Conservation (phyloP, 2,113 vertebrate species). For the Periophthalmodon schlosseri region DNA sequence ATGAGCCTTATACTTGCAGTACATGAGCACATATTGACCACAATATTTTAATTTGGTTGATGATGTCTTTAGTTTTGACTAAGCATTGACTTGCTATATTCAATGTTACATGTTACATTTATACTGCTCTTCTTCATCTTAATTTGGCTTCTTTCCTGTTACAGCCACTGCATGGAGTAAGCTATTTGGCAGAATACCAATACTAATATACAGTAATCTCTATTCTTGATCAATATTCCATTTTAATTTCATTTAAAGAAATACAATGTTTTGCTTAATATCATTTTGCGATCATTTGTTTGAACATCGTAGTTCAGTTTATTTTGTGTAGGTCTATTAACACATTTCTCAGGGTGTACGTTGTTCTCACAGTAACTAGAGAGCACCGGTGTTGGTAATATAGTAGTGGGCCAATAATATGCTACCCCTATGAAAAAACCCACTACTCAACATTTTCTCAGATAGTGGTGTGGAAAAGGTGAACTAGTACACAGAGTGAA, state of each 20-base stretch:
- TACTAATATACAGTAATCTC: too few species aligned
- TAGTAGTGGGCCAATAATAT: not conserved
- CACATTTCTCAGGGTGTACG: not conserved
- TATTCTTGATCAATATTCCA: too few species aligned
- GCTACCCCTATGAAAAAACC: not conserved
- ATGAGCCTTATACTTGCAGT: not conserved
- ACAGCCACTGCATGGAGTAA: too few species aligned
- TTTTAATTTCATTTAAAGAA: too few species aligned
- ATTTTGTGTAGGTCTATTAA: not conserved
- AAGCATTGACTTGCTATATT: too few species aligned
- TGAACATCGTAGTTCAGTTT: not conserved
- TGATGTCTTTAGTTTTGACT: not conserved
- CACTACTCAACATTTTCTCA: slow-evolving; percentile 19
- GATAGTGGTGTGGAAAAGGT: not conserved
- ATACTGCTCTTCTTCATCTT: too few species aligned
- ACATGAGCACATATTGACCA: not conserved
- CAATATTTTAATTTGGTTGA: not conserved
- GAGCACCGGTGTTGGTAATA: not conserved
- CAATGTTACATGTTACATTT: too few species aligned
- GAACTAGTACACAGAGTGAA: not conserved
- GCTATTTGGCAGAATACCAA: too few species aligned
- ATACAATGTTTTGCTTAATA: not conserved
- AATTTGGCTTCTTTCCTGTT: too few species aligned
- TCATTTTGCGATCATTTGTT: not conserved
- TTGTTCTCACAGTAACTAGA: not conserved